Percentiles rank a stretch among this genome's conserved stretches.
Evolutionary conservation across 2,113 vertebrate species (phyloP).

Genomic region (Pelvicachromis taeniatus): DNA sequence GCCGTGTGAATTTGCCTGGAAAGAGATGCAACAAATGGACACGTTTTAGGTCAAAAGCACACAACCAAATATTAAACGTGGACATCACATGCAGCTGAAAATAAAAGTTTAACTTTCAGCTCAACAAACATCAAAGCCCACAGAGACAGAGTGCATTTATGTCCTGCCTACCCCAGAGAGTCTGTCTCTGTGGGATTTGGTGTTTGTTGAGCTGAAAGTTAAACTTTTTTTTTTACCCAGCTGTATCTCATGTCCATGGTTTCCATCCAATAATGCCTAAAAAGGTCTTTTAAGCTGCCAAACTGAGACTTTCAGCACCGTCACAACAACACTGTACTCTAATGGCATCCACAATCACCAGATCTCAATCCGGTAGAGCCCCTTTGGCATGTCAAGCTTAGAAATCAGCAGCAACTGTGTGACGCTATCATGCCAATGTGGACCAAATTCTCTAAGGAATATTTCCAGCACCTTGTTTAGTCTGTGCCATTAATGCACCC

Average conservation of each 20-base stretch:
- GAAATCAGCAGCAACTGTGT: neutral
- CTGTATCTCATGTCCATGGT: neutral
- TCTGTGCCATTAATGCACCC: neutral
- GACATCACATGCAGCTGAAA: neutral
- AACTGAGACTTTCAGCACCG: neutral
- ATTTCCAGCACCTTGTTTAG: neutral
- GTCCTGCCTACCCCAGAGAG: neutral
- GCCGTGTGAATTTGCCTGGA: constrained; percentile 87
- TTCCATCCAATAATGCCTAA: neutral
- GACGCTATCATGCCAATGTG: neutral
- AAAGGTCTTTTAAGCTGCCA: neutral
- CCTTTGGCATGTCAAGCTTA: neutral
- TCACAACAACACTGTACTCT: neutral
- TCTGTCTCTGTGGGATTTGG: neutral
- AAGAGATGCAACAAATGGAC: neutral
- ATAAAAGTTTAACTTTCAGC: neutral
- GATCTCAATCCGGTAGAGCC: neutral
- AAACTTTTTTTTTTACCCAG: neutral
- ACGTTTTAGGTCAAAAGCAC: neutral
- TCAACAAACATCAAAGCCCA: neutral
- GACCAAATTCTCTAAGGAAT: neutral
- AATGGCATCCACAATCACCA: neutral
- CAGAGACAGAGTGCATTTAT: neutral
- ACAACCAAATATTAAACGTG: neutral
- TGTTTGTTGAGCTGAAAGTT: neutral